These are phyloP conservation scores for Emydura subglobosa DNA, from an alignment of 2,113 vertebrate species.

Conservation along the genomic window DNA sequence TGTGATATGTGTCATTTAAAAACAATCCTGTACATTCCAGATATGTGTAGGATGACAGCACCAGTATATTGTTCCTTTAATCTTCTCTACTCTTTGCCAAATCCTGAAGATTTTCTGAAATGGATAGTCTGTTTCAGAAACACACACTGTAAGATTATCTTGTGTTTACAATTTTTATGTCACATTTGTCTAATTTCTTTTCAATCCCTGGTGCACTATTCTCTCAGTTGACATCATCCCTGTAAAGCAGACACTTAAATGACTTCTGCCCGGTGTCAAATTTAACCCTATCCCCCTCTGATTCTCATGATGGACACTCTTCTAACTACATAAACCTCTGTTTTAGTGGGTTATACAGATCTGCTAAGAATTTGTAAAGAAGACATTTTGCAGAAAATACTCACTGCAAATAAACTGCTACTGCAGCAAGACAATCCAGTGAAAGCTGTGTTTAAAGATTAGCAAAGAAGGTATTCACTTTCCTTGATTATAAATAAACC, in stretches of 20 bases:
- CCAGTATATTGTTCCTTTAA: not conserved
- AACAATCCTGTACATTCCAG: not conserved
- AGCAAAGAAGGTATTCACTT: not conserved
- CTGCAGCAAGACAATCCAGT: not conserved
- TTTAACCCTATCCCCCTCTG: not conserved
- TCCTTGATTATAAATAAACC: not conserved
- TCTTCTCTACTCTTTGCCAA: not conserved
- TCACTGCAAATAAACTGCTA: not conserved
- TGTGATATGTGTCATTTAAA: not conserved
- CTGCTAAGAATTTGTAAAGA: not conserved
- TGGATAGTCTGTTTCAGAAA: not conserved
- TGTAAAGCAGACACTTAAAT: not conserved
- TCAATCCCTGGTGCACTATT: not conserved
- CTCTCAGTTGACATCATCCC: not conserved
- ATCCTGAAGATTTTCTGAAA: constrained; percentile 30
- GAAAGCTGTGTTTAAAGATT: not conserved
- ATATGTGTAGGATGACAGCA: constrained; percentile 16
- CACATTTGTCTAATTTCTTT: not conserved
- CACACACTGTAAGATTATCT: not conserved
- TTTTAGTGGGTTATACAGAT: not conserved
- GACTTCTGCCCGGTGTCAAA: not conserved
- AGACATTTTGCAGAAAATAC: not conserved
- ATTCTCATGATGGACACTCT: not conserved
- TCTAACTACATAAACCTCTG: not conserved
- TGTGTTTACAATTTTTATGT: not conserved